Base-by-base conservation (phyloP, 1,140 invertebrate species). In the Anoplophora glabripennis region DNA sequence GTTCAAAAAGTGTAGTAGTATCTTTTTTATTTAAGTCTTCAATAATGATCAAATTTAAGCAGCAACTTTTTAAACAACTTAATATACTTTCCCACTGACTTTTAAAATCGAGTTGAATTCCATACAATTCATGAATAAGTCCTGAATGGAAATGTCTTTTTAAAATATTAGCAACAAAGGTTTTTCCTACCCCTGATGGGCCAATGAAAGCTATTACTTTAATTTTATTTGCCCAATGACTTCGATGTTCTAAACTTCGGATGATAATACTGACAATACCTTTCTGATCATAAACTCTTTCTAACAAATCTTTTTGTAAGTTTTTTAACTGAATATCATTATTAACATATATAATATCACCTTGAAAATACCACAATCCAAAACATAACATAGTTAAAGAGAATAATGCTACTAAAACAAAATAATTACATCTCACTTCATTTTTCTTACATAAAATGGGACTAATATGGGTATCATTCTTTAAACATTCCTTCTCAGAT, bases 1-100 rank as follows among this genome's bases (percentile, higher is more conserved):
- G 51, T 40, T 15, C 28, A 17, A 58, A 49, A 10, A 58, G 14
- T 11, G 38, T 40, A 18, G 36, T 37, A 15, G 14, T 15, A 51
- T 58, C 56, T 10, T 17, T 12, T 9, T 17, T 40, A 7, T 11
- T 58, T 21, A 58, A 52, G 36, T 58, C 56, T 42, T 58, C 56
- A 33, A 58, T 52, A 3, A 58, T 38, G 14, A 58, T 33, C 35
- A 58, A 58, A 58, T 58, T 58, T 12, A 49, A 52, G 12, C 46
- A 49, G 37, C 48, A 45, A n/a, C n/a, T 14, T 41, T 51, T 33
- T 12, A 58, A 40, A 21, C 40, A 9, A 10, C 41, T 15, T 17
- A 58, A 14, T 41, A 58, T 36, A 28, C 40, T 52, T 38, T 21
- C 12, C 34, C 17, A 17, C 34, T 42, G 15, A 17, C 7, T 17